Conservation (phyloP, 2,797 vertebrate species). For the Chaetophractus vellerosus region DNA sequence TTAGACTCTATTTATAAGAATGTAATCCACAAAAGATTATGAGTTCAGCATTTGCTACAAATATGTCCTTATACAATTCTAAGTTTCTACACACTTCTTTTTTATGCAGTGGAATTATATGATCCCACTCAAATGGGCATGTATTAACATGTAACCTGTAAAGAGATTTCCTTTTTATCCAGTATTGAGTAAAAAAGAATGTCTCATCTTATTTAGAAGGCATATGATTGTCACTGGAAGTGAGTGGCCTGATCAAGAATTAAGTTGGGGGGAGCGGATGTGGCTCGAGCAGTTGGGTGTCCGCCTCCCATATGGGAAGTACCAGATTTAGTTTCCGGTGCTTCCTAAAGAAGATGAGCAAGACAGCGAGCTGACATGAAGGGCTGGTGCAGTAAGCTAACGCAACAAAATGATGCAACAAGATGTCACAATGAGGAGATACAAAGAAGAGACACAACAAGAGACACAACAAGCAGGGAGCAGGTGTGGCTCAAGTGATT, state of each 20-base stretch:
- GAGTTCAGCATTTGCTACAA: neutral
- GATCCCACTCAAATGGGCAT: neutral
- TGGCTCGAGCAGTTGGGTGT: no score
- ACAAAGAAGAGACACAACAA: no score
- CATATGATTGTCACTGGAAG: neutral
- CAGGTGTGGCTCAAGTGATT: no score
- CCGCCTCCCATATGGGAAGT: no score
- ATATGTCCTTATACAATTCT: neutral
- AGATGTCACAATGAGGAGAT: no score
- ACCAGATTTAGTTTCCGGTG: no score
- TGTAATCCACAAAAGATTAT: conserved; percentile 2
- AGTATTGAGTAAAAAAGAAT: neutral
- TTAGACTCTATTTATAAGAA: neutral
- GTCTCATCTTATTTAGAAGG: conserved; percentile 5
- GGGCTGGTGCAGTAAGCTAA: no score
- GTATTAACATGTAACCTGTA: neutral
- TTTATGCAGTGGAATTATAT: neutral
- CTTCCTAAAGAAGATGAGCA: no score
- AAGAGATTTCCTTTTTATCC: conserved; percentile 32
- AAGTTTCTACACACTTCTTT: neutral
- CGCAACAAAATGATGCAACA: no score
- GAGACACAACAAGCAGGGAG: no score
- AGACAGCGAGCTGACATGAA: no score
- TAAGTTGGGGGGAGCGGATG: neutral
- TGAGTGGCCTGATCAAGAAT: conserved; percentile 22